Base-by-base conservation (phyloP, 2,113 vertebrate species). In the Cariama cristata region DNA sequence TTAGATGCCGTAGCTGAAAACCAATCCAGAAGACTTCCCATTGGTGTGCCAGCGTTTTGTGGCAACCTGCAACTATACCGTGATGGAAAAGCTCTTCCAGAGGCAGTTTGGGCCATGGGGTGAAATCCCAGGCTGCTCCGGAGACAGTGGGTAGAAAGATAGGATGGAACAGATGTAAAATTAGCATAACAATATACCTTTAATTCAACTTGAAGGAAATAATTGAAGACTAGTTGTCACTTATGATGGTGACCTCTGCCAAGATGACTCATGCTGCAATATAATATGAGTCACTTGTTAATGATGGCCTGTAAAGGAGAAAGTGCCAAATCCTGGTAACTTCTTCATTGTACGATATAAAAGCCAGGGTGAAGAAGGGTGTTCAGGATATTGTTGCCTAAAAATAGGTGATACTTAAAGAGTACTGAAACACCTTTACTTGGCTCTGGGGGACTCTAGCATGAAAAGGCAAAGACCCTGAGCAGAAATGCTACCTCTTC, bases 281-380 rank as follows among this genome's bases (percentile, higher is more conserved):
- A 91, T 95, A 86, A 95, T 90, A 50, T 95, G 95, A 97, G 96
- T 97, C 93, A 96, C 84, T 96, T 88, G 71, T 85, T 95, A 94
- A 91, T 79, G 94, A 67, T 97, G 93, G 87, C 87, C 91, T 71
- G 93, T 91, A 95, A 80, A 83, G 66, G 67, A 91, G 87, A 88
- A 94, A 58, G 95, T 90, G 77, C 91, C 81, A 93, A 71, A 80
- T 93, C 67, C 71, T 0, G 1, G 42, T 88, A 80, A 86, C 79
- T 96, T 94, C 86, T 95, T 90, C 12, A 8, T 6, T 33, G 49
- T 58, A 38, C 4, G 1, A 5, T 74, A 40, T 47, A 63, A 86
- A 88, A 76, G 42, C 26, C 32, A 67, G 87, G 66, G 76, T 64
- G 74, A 86, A 38, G 69, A 96, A 85, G 19, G 20, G 15, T 62